phyloP scores from a whole-genome alignment of 2,888 invertebrate species.

The Hirtodrosophila confusa region DNA sequence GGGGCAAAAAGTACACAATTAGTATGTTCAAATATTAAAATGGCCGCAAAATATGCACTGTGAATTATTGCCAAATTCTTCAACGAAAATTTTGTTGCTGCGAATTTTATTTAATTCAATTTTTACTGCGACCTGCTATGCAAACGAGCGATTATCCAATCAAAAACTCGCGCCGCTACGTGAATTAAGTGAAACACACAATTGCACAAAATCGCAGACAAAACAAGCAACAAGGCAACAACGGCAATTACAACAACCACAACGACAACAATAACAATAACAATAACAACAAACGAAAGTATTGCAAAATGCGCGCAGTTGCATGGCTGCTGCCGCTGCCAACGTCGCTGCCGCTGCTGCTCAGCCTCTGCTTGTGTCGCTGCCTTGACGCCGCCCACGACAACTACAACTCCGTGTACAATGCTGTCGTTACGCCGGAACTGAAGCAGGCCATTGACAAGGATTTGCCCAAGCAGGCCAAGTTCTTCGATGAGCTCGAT shows the following conservation, averaged over 20 bases:
- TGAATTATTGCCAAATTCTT: slow-evolving; percentile 46
- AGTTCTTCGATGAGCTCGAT: slow-evolving; percentile 89
- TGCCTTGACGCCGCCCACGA: slow-evolving; percentile 45
- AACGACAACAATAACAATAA: slow-evolving; percentile 14
- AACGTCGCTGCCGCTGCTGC: slow-evolving; percentile 25
- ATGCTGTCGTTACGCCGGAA: slow-evolving; percentile 77
- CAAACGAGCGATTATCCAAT: slow-evolving; percentile 78
- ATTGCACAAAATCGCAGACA: slow-evolving; percentile 70
- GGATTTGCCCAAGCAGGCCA: slow-evolving; percentile 84
- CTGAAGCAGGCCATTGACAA: slow-evolving; percentile 81
- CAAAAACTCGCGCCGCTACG: slow-evolving; percentile 73
- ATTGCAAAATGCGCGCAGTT: slow-evolving; percentile 70
- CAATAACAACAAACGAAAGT: slow-evolving; percentile 56
- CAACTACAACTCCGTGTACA: slow-evolving; percentile 82
- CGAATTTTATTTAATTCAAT: slow-evolving; percentile 57
- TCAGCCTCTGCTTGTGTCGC: slow-evolving; percentile 17
- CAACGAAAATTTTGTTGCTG: slow-evolving; percentile 26
- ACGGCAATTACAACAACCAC: slow-evolving; percentile 23
- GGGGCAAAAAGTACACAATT: slow-evolving; percentile 9
- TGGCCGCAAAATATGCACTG: slow-evolving; percentile 38
- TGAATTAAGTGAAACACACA: slow-evolving; percentile 74
- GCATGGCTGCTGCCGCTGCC: slow-evolving; percentile 50
- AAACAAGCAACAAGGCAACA: slow-evolving; percentile 15
- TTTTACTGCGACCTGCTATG: slow-evolving; percentile 58
- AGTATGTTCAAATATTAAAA: slow-evolving; percentile 47